These are phyloP conservation scores for Drosophila cardini DNA, from an alignment of 1,140 invertebrate species.

Conservation along the genomic window DNA sequence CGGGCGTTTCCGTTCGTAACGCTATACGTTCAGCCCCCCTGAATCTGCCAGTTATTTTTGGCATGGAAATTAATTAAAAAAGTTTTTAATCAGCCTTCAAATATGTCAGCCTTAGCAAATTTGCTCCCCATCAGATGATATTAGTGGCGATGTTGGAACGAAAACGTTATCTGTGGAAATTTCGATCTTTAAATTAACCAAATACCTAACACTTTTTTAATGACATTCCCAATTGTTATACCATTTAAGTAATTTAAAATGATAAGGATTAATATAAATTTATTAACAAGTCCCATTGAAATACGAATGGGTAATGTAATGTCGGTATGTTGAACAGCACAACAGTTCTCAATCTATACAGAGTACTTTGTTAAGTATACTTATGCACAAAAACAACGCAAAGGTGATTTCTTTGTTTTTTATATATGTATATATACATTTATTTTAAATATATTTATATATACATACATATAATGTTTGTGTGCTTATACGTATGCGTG, in stretches of 20 bases:
- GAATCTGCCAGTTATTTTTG: conserved; percentile 43
- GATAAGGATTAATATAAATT: too few species aligned
- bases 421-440: neutral
- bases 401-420: too few species aligned
- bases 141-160: neutral
- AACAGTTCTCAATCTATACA: neutral
- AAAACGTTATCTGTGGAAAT: conserved; percentile 1
- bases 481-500: conserved; percentile 10
- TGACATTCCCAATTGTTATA: too few species aligned
- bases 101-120: conserved; percentile 56
- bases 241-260: too few species aligned
- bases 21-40: conserved; percentile 18
- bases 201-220: too few species aligned
- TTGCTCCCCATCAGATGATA: neutral
- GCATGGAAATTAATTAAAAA: conserved; percentile 82
- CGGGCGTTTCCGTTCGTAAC: neutral
- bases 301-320: neutral
- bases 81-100: conserved; percentile 75
- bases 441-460: conserved; percentile 3
- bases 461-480: neutral
- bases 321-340: neutral
- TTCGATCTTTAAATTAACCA: neutral
- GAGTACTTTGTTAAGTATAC: too few species aligned
- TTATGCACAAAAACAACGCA: too few species aligned
- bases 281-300: neutral